phyloP scores from a whole-genome alignment of 2,113 vertebrate genomes.

The Muntiacus reevesi region DNA sequence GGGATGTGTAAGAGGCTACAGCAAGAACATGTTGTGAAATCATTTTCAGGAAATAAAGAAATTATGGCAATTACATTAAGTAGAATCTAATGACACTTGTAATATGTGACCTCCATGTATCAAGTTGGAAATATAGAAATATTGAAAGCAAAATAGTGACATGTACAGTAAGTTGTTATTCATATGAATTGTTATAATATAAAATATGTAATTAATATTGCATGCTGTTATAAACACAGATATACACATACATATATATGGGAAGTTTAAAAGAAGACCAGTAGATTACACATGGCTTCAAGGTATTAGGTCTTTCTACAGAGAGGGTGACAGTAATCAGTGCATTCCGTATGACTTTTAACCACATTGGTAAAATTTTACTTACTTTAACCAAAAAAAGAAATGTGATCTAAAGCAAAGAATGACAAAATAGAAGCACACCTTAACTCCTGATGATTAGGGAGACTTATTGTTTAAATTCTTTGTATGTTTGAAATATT shows the following conservation, averaged over 20 bases:
- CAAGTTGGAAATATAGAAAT: not conserved
- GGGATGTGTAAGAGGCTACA: not conserved
- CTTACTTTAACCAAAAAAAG: not conserved
- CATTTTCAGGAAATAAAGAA: not conserved
- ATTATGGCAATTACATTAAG: not conserved
- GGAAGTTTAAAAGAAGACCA: not conserved
- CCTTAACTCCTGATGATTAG: not conserved
- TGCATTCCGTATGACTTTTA: not conserved
- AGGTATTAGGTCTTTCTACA: not conserved
- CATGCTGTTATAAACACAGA: not conserved
- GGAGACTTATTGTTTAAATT: not conserved
- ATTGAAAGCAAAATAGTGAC: not conserved
- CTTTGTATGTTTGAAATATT: not conserved
- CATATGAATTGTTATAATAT: not conserved
- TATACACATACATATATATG: not conserved
- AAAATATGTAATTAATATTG: not conserved
- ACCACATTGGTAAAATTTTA: not conserved
- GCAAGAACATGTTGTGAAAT: not conserved
- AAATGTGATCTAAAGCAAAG: not conserved
- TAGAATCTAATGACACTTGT: not conserved
- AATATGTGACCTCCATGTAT: not conserved
- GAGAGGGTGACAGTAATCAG: not conserved
- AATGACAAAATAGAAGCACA: not conserved
- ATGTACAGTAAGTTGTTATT: not conserved
- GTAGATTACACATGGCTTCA: not conserved